A percentile compares a stretch with the other conserved stretches of the same genome.
These are phyloP conservation scores for Phodopus roborovskii DNA, from an alignment of 2,113 vertebrate species.

Conservation along the genomic window DNA sequence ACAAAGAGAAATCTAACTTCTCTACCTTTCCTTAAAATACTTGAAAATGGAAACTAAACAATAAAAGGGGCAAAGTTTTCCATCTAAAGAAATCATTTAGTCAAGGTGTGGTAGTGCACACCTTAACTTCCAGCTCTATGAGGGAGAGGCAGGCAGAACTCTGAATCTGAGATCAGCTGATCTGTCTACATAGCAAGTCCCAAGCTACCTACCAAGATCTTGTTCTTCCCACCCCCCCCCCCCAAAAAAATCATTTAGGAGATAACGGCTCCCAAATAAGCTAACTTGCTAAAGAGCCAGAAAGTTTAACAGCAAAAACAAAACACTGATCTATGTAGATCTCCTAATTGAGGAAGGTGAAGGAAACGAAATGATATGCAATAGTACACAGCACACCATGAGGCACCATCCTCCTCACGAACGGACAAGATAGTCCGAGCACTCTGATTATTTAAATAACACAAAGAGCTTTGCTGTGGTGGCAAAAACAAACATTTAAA, in stretches of 20 bases:
- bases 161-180: not conserved
- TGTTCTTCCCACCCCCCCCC: not conserved
- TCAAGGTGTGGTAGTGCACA: not conserved
- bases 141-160: not conserved
- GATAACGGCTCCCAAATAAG: not conserved
- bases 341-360: not conserved
- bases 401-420: not conserved
- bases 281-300: not conserved
- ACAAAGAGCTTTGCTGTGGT: not conserved
- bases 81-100: not conserved
- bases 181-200: not conserved
- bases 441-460: conserved; percentile 11
- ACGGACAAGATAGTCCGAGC: not conserved
- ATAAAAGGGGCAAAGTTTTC: not conserved
- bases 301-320: not conserved
- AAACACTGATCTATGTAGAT: not conserved
- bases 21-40: not conserved
- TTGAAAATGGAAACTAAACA: not conserved
- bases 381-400: not conserved
- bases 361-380: not conserved
- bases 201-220: not conserved
- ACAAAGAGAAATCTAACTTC: conserved; percentile 12
- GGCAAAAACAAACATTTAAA: not conserved
- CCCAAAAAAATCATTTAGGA: not conserved
- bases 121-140: not conserved